phyloP scores from a whole-genome alignment of 2,797 vertebrate genomes.

The Rhinogobio ventralis region DNA sequence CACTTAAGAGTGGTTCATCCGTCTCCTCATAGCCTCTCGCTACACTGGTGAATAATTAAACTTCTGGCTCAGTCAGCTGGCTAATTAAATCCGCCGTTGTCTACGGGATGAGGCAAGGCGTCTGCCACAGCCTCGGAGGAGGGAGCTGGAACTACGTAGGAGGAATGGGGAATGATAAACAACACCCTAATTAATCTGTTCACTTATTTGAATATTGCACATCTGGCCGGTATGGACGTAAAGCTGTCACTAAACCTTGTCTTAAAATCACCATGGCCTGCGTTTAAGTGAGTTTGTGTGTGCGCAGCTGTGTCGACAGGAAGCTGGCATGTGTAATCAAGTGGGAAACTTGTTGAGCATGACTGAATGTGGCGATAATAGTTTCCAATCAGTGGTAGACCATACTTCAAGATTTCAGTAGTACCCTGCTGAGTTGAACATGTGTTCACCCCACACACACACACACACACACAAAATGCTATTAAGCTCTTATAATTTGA shows the following conservation, averaged over 20 bases:
- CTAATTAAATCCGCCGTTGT: conserved; percentile 76
- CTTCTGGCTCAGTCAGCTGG: conserved; percentile 69
- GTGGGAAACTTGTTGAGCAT: conserved; percentile 71
- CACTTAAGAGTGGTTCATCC: conserved; percentile 43
- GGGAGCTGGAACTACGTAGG: conserved; percentile 29
- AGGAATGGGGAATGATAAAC: conserved; percentile 44
- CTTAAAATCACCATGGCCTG: not conserved
- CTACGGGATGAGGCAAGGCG: conserved; percentile 45
- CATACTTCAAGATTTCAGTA: conserved; percentile 65
- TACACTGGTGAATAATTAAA: conserved; percentile 74
- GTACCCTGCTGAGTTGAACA: conserved; percentile 44
- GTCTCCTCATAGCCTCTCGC: conserved; percentile 29
- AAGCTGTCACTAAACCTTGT: not conserved
- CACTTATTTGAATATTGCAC: conserved; percentile 44
- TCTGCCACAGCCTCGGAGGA: conserved; percentile 45
- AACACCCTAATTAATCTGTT: conserved; percentile 58
- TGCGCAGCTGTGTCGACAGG: conserved; percentile 45
- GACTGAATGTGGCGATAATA: conserved; percentile 66
- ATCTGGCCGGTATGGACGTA: conserved; percentile 20
- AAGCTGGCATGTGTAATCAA: conserved; percentile 71
- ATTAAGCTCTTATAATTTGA: conserved; percentile 39
- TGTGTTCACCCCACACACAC: conserved; percentile 13
- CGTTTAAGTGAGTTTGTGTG: conserved; percentile 41
- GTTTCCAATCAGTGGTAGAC: conserved; percentile 64
- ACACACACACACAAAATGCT: not conserved